phyloP scores from a whole-genome alignment of 2,888 invertebrate genomes.

The Coelinius sp. region DNA sequence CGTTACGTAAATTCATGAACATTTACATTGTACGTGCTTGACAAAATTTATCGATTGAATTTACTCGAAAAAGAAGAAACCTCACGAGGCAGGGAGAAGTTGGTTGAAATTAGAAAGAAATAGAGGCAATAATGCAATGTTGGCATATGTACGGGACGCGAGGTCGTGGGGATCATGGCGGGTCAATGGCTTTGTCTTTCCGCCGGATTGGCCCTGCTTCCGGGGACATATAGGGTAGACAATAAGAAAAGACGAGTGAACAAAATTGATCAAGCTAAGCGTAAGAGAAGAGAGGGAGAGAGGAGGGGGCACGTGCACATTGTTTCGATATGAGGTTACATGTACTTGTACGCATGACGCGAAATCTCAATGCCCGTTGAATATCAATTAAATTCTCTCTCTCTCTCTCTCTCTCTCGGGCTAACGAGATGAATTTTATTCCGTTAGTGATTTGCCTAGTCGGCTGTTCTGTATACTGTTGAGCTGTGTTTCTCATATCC shows the following conservation, averaged over 20 bases:
- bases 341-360: conserved; percentile 25
- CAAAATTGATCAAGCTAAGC: conserved; percentile 32
- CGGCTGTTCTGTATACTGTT: background rate
- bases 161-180: conserved; percentile 66
- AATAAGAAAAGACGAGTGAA: conserved; percentile 59
- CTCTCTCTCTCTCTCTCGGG: no score
- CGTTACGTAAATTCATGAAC: conserved; percentile 39
- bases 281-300: background rate
- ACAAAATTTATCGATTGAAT: conserved; percentile 9
- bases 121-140: conserved; percentile 62
- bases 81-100: background rate
- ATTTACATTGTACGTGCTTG: background rate
- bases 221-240: conserved; percentile 71
- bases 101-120: conserved; percentile 7
- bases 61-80: background rate
- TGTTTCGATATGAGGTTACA: conserved; percentile 28
- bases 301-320: conserved; percentile 33
- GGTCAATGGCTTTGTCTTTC: conserved; percentile 70
- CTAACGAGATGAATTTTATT: conserved; percentile 22
- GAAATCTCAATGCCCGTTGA: conserved; percentile 27
- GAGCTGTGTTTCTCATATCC: background rate
- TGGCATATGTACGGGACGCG: conserved; percentile 62
- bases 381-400: conserved; percentile 16
- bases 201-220: conserved; percentile 70
- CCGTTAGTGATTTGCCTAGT: background rate